Percentiles rank a stretch among this genome's conserved stretches.
Evolutionary conservation across 2,113 vertebrate genomes (phyloP).

Genomic region (Motacilla alba): DNA sequence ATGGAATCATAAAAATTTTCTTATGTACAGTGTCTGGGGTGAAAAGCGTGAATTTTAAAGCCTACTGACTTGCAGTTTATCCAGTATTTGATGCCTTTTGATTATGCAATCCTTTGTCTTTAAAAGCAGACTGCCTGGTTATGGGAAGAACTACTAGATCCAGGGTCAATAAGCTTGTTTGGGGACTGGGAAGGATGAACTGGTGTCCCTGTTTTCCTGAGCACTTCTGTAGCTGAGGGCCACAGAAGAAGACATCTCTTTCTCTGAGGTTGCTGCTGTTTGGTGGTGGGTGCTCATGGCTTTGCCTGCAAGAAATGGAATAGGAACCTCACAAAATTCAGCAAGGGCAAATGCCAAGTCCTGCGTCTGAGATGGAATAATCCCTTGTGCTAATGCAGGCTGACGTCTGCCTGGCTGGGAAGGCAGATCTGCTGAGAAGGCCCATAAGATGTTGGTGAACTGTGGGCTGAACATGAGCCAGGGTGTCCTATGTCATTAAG

Average conservation of each 20-base stretch:
- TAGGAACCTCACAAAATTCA: not conserved
- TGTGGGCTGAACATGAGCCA: not conserved
- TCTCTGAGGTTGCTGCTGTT: not conserved
- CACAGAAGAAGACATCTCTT: not conserved
- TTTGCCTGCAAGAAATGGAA: not conserved
- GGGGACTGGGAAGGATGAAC: fast-evolving
- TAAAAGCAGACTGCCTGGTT: not conserved
- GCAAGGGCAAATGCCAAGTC: not conserved
- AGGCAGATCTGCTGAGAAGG: not conserved
- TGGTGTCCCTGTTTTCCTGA: not conserved
- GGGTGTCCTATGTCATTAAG: not conserved
- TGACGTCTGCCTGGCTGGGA: not conserved
- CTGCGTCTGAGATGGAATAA: not conserved
- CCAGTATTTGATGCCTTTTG: not conserved
- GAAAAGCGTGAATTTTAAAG: not conserved
- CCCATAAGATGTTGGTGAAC: not conserved
- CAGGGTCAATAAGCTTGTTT: not conserved
- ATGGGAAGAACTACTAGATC: not conserved
- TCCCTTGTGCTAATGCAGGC: not conserved
- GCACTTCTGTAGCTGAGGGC: not conserved
- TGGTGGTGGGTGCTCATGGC: not conserved
- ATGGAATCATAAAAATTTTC: not conserved
- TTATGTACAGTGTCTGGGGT: not conserved
- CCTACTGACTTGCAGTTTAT: not conserved
- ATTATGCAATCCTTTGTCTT: not conserved